phyloP scores from a whole-genome alignment of 2,888 invertebrate species.

The Sinohyriopsis cumingii region DNA sequence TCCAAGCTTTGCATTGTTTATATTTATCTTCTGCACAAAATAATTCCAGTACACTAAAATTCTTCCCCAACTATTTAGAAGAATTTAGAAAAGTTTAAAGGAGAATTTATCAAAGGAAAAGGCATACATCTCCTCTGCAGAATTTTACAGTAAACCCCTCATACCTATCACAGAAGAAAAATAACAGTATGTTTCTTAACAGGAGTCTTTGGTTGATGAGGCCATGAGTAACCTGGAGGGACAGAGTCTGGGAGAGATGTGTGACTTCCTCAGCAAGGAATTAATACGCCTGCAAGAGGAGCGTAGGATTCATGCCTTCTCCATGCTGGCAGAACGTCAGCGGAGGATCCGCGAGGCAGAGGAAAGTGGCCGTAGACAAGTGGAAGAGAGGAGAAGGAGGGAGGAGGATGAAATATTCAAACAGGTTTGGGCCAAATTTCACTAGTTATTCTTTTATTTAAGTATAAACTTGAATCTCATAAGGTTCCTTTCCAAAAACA shows the following conservation, averaged over 20 bases:
- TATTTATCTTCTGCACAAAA: too few relatives aligned
- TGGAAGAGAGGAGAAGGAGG: slow-evolving; percentile 81
- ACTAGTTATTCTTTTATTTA: not conserved
- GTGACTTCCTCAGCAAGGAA: slow-evolving; percentile 86
- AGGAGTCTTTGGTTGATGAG: slow-evolving; percentile 75
- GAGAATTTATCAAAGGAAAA: too few relatives aligned
- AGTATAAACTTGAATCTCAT: too few relatives aligned
- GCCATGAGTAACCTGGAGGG: slow-evolving; percentile 83
- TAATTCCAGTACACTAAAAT: too few relatives aligned
- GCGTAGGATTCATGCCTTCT: slow-evolving; percentile 84
- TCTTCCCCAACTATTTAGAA: too few relatives aligned
- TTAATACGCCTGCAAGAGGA: slow-evolving; percentile 84
- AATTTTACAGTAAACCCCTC: too few relatives aligned
- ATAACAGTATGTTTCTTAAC: slow-evolving; percentile 4
- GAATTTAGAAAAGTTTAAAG: too few relatives aligned
- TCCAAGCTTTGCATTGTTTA: too few relatives aligned
- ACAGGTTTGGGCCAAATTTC: slow-evolving; percentile 72
- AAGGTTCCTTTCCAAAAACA: too few relatives aligned
- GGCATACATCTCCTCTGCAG: too few relatives aligned
- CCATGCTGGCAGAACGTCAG: slow-evolving; percentile 84
- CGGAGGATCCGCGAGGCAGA: slow-evolving; percentile 84
- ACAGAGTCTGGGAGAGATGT: slow-evolving; percentile 80
- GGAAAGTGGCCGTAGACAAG: slow-evolving; percentile 85
- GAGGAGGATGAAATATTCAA: slow-evolving; percentile 88
- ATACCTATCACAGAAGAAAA: too few relatives aligned